Evolutionary conservation across 2,113 vertebrate species (phyloP).

Genomic region (Mesitornis unicolor): DNA sequence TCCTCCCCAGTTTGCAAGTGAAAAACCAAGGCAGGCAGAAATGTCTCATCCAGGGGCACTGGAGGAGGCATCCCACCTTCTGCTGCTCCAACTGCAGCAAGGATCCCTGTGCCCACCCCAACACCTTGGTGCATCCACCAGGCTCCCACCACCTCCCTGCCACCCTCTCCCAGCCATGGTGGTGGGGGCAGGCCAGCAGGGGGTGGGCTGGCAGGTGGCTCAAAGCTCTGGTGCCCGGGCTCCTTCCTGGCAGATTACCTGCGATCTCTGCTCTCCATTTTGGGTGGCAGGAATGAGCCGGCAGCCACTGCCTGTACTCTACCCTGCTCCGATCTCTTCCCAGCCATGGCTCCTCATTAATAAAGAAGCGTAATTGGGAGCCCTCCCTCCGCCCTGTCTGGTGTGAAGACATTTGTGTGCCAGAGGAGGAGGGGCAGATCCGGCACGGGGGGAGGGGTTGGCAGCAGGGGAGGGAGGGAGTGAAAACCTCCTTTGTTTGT

Average conservation of each 20-base stretch:
- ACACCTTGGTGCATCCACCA: not conserved
- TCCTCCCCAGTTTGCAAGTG: not conserved
- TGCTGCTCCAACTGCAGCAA: not conserved
- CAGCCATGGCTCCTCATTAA: not conserved
- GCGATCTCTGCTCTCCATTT: not conserved
- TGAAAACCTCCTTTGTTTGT: slow-evolving; percentile 22
- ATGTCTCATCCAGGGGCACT: not conserved
- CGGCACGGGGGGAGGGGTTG: not conserved
- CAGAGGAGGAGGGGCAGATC: not conserved
- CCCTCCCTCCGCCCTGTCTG: not conserved
- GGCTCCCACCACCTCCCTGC: no score
- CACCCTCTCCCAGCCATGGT: rapidly evolving
- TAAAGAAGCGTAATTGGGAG: not conserved
- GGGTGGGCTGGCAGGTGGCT: not conserved
- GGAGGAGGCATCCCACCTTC: not conserved
- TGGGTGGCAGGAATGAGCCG: not conserved
- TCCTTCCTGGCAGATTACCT: not conserved
- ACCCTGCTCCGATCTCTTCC: not conserved
- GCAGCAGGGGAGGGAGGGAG: not conserved
- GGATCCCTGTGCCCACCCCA: not conserved
- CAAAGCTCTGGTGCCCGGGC: no score
- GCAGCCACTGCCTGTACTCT: not conserved
- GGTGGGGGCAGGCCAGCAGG: rapidly evolving
- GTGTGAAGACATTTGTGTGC: slow-evolving; percentile 20
- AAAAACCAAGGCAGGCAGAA: not conserved